Evolutionary conservation across 2,797 vertebrate genomes (phyloP).

Genomic region (Pseudochirops corinnae): DNA sequence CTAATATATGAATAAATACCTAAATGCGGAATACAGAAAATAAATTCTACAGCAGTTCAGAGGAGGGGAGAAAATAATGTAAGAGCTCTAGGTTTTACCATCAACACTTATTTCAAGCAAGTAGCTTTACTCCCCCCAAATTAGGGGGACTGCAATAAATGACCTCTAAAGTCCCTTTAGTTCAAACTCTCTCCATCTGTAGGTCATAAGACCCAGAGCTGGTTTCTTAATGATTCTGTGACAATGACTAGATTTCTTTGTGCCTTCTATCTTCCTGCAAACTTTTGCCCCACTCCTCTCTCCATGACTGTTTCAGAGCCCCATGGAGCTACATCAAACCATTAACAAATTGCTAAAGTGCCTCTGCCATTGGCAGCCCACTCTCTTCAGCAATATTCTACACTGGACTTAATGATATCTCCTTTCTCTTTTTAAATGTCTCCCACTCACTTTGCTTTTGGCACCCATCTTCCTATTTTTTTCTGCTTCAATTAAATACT

Average conservation of each 20-base stretch:
- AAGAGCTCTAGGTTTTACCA: neutral
- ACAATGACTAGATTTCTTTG: neutral
- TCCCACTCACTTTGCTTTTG: slow-evolving; percentile 8
- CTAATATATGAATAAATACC: neutral
- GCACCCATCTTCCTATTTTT: neutral
- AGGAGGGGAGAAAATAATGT: neutral
- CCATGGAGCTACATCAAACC: neutral
- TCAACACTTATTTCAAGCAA: neutral
- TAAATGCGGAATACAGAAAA: neutral
- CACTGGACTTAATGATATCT: neutral
- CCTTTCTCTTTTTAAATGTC: slow-evolving; percentile 16
- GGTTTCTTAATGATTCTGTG: neutral
- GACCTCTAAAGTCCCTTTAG: neutral
- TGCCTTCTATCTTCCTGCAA: neutral
- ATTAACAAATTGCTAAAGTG: neutral
- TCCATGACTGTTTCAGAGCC: neutral
- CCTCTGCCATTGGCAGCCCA: neutral
- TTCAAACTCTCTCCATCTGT: neutral
- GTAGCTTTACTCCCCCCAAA: neutral
- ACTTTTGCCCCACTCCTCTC: neutral
- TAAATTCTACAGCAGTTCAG: neutral
- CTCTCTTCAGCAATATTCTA: neutral
- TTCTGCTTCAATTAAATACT: slow-evolving; percentile 32
- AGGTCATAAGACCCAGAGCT: too few relatives aligned
- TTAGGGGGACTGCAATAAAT: neutral